These are phyloP conservation scores for Channa striata DNA, from an alignment of 2,797 vertebrate genomes.

Conservation along the genomic window DNA sequence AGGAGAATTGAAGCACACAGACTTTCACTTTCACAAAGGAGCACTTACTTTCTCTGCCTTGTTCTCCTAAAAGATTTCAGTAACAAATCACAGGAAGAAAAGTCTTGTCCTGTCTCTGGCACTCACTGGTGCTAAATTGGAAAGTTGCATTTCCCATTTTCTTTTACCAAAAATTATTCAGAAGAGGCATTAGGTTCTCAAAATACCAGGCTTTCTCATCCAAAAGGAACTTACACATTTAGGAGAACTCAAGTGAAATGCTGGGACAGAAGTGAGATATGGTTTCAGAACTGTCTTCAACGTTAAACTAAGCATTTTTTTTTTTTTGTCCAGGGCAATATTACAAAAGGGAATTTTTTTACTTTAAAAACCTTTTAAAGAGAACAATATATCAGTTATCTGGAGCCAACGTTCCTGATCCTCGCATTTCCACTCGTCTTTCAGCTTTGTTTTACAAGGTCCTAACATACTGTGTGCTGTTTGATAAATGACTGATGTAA, in stretches of 20 bases:
- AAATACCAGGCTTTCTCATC: background rate
- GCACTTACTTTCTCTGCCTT: conserved; percentile 10
- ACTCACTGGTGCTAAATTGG: background rate
- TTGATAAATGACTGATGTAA: too few species aligned
- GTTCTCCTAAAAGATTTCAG: background rate
- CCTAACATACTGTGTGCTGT: too few species aligned
- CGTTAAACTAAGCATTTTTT: too few species aligned
- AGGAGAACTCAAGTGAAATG: too few species aligned
- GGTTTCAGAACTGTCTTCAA: too few species aligned
- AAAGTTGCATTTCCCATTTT: conserved; percentile 12
- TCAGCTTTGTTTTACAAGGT: background rate
- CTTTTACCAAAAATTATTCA: conserved; percentile 30
- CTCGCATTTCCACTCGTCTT: background rate
- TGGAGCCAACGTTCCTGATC: too few species aligned
- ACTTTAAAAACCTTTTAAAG: too few species aligned
- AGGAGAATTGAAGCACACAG: background rate
- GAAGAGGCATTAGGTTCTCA: conserved; percentile 19
- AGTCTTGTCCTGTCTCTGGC: background rate
- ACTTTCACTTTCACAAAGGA: background rate
- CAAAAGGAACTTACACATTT: conserved; percentile 22
- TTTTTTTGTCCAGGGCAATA: too few species aligned
- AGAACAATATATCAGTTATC: too few species aligned
- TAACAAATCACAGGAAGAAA: background rate
- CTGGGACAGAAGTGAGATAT: too few species aligned
- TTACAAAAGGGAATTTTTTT: too few species aligned